Evolutionary conservation across 2,113 vertebrate species (phyloP).

Genomic region (Thermophis baileyi): DNA sequence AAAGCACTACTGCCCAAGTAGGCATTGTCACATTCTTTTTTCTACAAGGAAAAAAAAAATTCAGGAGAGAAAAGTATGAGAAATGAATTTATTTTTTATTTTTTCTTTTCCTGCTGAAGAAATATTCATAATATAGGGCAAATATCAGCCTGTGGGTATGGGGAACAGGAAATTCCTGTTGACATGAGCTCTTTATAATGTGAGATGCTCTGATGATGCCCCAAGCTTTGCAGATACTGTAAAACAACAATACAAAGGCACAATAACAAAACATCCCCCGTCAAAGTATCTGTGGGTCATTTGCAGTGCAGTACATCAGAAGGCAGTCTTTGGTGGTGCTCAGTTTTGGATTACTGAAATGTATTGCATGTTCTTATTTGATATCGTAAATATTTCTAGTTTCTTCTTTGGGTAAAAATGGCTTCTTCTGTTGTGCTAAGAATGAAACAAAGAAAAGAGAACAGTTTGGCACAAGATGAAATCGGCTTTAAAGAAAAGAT

Average conservation of each 20-base stretch:
- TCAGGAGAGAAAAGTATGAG: constrained; percentile 48
- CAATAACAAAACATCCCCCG: constrained; percentile 16
- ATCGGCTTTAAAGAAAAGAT: background rate
- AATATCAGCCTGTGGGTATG: constrained; percentile 51
- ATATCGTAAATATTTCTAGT: constrained; percentile 4
- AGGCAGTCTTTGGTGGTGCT: constrained; percentile 19
- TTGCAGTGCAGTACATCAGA: constrained; percentile 18
- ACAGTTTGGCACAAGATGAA: background rate
- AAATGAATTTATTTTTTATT: constrained; percentile 37
- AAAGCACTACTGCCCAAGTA: background rate
- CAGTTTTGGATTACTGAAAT: background rate
- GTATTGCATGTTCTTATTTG: constrained; percentile 20
- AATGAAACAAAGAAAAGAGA: background rate
- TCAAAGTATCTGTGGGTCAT: background rate
- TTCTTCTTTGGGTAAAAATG: background rate
- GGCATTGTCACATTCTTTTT: background rate
- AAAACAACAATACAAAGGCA: constrained; percentile 39
- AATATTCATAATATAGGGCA: constrained; percentile 60
- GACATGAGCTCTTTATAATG: constrained; percentile 55
- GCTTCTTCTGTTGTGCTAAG: background rate
- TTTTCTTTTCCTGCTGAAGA: background rate
- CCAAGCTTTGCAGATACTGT: constrained; percentile 33
- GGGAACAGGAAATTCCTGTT: constrained; percentile 45
- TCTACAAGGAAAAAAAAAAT: constrained; percentile 51
- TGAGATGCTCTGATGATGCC: constrained; percentile 42